Evolutionary conservation across 2,888 invertebrate genomes (phyloP).

Genomic region (Antitype chi): DNA sequence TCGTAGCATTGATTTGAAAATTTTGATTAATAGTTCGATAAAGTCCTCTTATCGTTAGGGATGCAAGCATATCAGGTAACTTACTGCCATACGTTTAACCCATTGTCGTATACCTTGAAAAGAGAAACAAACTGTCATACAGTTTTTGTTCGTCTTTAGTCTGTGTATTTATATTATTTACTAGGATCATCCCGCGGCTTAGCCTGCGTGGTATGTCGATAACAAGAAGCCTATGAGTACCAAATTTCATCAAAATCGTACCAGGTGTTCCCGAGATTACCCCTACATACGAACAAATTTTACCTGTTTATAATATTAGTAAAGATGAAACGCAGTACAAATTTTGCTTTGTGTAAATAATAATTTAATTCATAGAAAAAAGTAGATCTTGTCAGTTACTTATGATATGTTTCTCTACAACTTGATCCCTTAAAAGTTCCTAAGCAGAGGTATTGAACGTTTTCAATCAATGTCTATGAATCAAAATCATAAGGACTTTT

Average conservation of each 20-base stretch:
- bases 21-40: slow-evolving; percentile 48
- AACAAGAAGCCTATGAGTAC: no score
- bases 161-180: not conserved
- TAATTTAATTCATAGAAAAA: not conserved
- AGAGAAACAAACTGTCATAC: not conserved
- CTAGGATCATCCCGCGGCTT: no score
- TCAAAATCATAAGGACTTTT: slow-evolving; percentile 52
- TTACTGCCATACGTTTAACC: not conserved
- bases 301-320: no score
- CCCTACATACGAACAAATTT: no score
- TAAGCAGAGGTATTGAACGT: slow-evolving; percentile 64
- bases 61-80: slow-evolving; percentile 54
- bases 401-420: slow-evolving; percentile 48
- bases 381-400: slow-evolving; percentile 28
- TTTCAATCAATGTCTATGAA: slow-evolving; percentile 64
- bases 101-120: not conserved
- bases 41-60: slow-evolving; percentile 56
- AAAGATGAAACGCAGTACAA: not conserved
- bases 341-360: not conserved
- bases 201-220: no score
- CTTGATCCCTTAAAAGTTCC: slow-evolving; percentile 65
- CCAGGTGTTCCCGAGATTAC: no score
- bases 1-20: slow-evolving; percentile 65
- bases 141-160: not conserved
- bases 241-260: no score